A percentile compares a stretch with the other conserved stretches of the same genome.
Evolutionary conservation across 2,888 invertebrate genomes (phyloP).

Genomic region (Galerucella nymphaeae): DNA sequence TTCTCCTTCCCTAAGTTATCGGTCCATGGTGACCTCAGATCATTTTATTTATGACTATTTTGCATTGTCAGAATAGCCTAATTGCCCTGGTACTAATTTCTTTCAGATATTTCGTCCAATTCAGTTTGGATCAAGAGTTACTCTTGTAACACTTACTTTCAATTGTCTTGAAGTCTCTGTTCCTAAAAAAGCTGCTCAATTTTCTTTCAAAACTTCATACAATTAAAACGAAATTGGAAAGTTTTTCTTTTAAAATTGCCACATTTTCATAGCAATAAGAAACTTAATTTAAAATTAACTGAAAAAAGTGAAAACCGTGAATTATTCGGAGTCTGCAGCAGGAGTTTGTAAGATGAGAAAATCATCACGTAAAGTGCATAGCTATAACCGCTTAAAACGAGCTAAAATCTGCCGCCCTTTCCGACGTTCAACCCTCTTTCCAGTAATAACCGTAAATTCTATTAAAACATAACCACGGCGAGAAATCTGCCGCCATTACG

Average conservation of each 20-base stretch:
- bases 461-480: slow-evolving; percentile 68
- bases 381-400: slow-evolving; percentile 61
- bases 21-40: no score
- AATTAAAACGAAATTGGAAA: background rate
- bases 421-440: slow-evolving; percentile 58
- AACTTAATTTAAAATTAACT: slow-evolving; percentile 12
- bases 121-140: no score
- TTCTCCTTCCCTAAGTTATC: no score
- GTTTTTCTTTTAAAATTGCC: background rate
- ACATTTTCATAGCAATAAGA: background rate
- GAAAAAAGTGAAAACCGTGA: slow-evolving; percentile 10
- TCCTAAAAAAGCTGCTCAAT: no score
- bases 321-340: slow-evolving; percentile 14
- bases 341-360: slow-evolving; percentile 48
- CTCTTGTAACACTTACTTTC: no score
- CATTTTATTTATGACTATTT: no score
- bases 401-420: slow-evolving; percentile 61
- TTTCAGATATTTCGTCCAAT: no score
- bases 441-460: slow-evolving; percentile 67
- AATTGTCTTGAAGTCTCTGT: no score
- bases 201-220: background rate
- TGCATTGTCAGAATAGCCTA: no score
- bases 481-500: slow-evolving; percentile 67
- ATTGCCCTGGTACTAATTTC: no score
- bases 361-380: slow-evolving; percentile 62